Base-by-base conservation (phyloP, 2,113 vertebrate species). In the Brachypodius melanocephalos region DNA sequence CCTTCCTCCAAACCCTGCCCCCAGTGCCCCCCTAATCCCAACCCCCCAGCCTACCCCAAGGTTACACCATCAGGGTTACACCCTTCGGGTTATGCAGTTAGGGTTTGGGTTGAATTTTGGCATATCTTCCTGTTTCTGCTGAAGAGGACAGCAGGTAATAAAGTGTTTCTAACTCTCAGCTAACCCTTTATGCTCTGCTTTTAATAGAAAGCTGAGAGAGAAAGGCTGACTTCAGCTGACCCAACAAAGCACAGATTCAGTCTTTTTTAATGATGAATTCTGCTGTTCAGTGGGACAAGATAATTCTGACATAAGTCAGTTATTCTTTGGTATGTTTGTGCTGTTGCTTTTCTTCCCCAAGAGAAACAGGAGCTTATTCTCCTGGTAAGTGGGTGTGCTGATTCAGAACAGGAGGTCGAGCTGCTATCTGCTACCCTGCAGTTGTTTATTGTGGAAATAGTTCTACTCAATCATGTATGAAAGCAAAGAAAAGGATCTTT, bases 261-360 rank as follows among this genome's bases (percentile, higher is more conserved):
- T 73, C 36, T 36, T 88, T 89, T 88, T 88, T 81, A 88, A 74
- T 89, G 91, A 94, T 77, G 43, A 95, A 91, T 89, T 90, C 82
- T 91, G 51, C 71, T 89, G 42, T 76, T 91, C 71, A 71, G 59
- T 85, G 75, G 80, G 63, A 84, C 52, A 67, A 43, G 74, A 73
- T 93, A 77, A 92, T 93, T 94, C 72, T 86, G 63, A 91, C 36
- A 94, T 95, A 97, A 96, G 95, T 96, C 88, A 93, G 91, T 74
- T 73, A 28, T 61, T 91, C 38, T 69, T 82, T 95, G 58, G 52
- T 72, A 32, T 46, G 61, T 77, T 91, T 93, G 55, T 74, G 59
- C 68, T 77, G 71, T 67, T 86, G 51, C 83, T 94, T 86, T 93
- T 75, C 85, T 88, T 32, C 21, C 6, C 40, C 15, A 68, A 88